Percentiles rank a stretch among this genome's conserved stretches.
phyloP scores from a whole-genome alignment of 37 sponge, comb jelly and placozoan genomes.

The Ianthella basta region DNA sequence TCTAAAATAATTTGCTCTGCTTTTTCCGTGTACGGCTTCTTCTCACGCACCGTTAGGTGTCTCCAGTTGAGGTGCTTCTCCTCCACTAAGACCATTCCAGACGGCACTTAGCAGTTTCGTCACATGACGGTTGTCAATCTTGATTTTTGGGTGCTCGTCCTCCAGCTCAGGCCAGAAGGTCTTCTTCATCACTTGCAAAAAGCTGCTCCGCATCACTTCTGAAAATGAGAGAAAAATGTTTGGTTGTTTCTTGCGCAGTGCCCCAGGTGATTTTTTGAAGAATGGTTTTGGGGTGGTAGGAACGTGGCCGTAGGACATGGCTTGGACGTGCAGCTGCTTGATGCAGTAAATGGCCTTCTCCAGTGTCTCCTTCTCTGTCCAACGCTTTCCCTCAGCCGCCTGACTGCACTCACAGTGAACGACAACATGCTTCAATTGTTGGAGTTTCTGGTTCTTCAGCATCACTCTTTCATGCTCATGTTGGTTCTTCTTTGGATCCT shows the following conservation, averaged over 20 bases:
- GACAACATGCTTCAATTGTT: neutral
- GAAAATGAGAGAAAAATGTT: neutral
- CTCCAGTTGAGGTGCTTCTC: slow-evolving; percentile 9
- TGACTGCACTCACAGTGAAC: neutral
- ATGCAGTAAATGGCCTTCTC: neutral
- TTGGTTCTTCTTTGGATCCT: neutral
- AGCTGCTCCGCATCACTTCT: slow-evolving; percentile 12
- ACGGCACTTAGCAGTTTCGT: slow-evolving; percentile 18
- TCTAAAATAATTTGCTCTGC: neutral
- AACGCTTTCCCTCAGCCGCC: neutral
- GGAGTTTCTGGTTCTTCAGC: slow-evolving; percentile 2
- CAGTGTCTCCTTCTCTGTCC: slow-evolving; percentile 12
- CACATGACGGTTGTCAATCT: slow-evolving; percentile 4
- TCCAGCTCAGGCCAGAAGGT: neutral
- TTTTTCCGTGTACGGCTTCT: neutral
- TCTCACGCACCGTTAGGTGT: neutral
- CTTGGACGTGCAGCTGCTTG: neutral
- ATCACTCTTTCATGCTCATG: neutral
- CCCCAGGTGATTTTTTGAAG: neutral
- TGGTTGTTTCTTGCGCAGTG: slow-evolving; percentile 1
- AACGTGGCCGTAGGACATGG: neutral
- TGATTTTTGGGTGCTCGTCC: neutral
- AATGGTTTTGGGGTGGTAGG: slow-evolving; percentile 9
- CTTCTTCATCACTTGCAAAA: slow-evolving; percentile 3
- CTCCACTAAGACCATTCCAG: neutral